phyloP scores from a whole-genome alignment of 2,797 vertebrate species.

The Chelon auratus region DNA sequence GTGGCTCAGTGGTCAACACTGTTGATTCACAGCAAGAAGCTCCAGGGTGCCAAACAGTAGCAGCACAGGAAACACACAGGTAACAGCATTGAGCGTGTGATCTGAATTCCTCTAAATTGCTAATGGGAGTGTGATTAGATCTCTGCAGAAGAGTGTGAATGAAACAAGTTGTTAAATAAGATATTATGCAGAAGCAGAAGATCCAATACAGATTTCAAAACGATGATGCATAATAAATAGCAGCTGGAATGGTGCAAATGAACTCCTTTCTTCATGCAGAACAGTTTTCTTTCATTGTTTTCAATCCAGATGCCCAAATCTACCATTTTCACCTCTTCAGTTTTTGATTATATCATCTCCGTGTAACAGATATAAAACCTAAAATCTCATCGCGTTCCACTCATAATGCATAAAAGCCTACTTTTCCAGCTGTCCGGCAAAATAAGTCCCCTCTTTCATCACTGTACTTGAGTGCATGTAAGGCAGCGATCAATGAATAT shows the following conservation, averaged over 20 bases:
- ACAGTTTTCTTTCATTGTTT: too few species aligned
- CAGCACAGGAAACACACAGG: background rate
- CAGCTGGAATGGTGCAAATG: too few species aligned
- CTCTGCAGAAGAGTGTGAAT: background rate
- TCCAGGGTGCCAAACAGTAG: background rate
- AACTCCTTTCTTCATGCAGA: too few species aligned
- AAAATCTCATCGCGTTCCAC: background rate
- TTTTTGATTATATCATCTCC: background rate
- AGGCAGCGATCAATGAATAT: background rate
- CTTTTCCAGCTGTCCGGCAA: background rate
- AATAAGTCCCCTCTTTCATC: background rate
- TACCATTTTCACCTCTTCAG: slow-evolving; percentile 12
- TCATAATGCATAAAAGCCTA: background rate
- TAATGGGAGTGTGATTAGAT: too few species aligned
- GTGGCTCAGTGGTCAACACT: slow-evolving; percentile 10
- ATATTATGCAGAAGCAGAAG: too few species aligned
- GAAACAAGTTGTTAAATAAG: background rate
- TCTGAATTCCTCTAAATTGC: background rate
- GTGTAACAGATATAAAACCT: slow-evolving; percentile 19
- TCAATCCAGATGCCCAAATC: too few species aligned
- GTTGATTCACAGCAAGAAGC: slow-evolving; percentile 11
- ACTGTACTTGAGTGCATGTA: background rate
- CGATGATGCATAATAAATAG: too few species aligned
- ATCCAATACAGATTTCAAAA: too few species aligned
- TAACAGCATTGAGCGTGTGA: slow-evolving; percentile 1